Evolutionary conservation across 2,888 invertebrate species (phyloP), one percentile per base, ranked within the genome.

Genomic region (Chirona hameri): DNA sequence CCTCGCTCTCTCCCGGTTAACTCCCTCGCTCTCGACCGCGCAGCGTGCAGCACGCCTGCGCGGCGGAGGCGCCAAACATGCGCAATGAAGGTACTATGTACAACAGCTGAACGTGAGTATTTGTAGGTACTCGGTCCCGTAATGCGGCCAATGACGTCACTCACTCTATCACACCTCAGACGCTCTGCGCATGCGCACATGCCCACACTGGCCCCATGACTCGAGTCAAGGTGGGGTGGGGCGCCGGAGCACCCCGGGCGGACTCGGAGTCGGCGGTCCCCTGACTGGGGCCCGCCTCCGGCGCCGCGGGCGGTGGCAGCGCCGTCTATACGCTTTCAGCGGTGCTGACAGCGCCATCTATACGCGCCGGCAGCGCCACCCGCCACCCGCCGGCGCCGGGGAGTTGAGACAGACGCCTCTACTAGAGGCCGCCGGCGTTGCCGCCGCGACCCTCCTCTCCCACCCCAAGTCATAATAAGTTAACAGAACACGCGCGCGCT

Each of bases 211-310:
- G 29, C 69, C 29, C 29, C 27, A 10, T 69, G 69, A 14, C 69
- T 27, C 69, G 69, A 24, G 60, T 60, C 60, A 12, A 60, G 60
- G 60, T 60, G 60, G 60, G 60, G 60, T 18, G 60, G 60, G 24
- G 60, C 24, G 60, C 24, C 1, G 7, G 4, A 24, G 24, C 60
- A 24, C 60, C 60, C 24, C 60, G 24, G 9, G 18, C 24, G 60
- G 60, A 24, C 60, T 60, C 24, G 27, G n/a, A 65, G 65, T 15
- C 31, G 72, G 39, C 46, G 76, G n/a, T 1, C 76, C 7, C 76
- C 76, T 76, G 39, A 76, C 76, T 76, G 76, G 76, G 76, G 76
- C 39, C 39, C 76, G 76, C 39, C 72, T 76, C 46, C 24, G 24
- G 76, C 76, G 76, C 31, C 72, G 72, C 3, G 18, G 72, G 18